Evolutionary conservation across 2,888 invertebrate genomes (phyloP).

Genomic region (Pterostichus niger): DNA sequence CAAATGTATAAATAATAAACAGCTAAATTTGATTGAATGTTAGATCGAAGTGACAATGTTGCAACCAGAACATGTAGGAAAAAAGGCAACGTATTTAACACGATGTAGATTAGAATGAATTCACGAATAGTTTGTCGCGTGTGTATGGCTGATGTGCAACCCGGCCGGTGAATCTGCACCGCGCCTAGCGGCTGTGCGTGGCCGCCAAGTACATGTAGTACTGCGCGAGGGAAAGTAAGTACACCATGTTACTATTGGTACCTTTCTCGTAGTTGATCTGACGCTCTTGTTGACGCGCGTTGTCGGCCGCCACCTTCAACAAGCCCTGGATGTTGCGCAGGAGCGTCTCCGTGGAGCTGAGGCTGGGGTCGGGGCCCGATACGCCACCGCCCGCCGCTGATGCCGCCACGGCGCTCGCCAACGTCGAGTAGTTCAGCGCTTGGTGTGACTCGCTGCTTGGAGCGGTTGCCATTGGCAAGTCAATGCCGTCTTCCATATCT

Average conservation of each 20-base stretch:
- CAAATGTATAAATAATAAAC: no score
- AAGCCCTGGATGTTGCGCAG: conserved; percentile 97
- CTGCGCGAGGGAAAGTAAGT: conserved; percentile 77
- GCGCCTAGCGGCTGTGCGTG: conserved; percentile 76
- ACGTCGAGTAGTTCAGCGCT: conserved; percentile 90
- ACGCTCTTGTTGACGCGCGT: conserved; percentile 96
- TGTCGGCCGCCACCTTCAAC: conserved; percentile 98
- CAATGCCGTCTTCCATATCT: conserved; percentile 89
- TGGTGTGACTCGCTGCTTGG: conserved; percentile 80
- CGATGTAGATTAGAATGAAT: no score
- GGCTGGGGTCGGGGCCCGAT: conserved; percentile 80
- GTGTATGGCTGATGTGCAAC: conserved; percentile 4
- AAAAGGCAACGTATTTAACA: no score
- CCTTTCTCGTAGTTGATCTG: conserved; percentile 98
- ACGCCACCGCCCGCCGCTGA: conserved; percentile 77
- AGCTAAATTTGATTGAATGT: no score
- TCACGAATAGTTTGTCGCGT: no score
- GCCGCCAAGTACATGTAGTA: conserved; percentile 78
- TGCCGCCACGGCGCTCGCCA: conserved; percentile 83
- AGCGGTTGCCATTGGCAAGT: conserved; percentile 82
- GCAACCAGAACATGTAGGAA: no score
- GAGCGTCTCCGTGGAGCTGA: conserved; percentile 94
- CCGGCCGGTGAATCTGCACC: conserved; percentile 59
- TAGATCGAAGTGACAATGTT: no score
- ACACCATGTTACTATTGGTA: conserved; percentile 80